Percentiles rank a stretch among this genome's conserved stretches.
Conservation (phyloP, 1,140 invertebrate species). For the Dreissena rostriformis region DNA sequence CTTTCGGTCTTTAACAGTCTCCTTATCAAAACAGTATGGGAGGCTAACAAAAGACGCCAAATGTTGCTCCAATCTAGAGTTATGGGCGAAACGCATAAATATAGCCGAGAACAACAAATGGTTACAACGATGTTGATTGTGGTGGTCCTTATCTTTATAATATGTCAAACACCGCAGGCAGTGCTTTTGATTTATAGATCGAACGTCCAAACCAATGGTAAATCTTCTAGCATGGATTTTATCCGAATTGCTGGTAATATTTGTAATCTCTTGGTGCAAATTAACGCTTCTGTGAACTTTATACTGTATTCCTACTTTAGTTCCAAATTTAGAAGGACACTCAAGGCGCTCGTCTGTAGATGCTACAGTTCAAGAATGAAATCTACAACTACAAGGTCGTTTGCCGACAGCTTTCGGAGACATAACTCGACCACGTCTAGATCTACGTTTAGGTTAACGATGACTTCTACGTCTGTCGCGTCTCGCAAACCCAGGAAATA, state of each 20-base stretch:
- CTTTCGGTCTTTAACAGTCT: slow-evolving; percentile 89
- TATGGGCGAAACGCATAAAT: slow-evolving; percentile 57
- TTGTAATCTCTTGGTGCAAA: slow-evolving; percentile 87
- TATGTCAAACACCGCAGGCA: slow-evolving; percentile 88
- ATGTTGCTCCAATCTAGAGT: slow-evolving; percentile 82
- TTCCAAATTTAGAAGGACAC: slow-evolving; percentile 89
- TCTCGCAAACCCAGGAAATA: no score
- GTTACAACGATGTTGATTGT: slow-evolving; percentile 90
- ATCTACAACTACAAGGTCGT: no score
- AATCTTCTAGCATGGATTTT: slow-evolving; percentile 66
- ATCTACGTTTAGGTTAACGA: no score
- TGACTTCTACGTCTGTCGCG: no score
- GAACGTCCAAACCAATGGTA: slow-evolving; percentile 56
- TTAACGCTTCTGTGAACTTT: slow-evolving; percentile 89
- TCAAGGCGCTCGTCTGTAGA: slow-evolving; percentile 85
- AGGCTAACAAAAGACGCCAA: slow-evolving; percentile 82
- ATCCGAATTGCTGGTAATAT: slow-evolving; percentile 86
- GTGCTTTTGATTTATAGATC: slow-evolving; percentile 71
- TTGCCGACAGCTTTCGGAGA: no score
- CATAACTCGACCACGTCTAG: no score
- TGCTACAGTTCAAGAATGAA: slow-evolving; percentile 6
- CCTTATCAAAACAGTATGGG: slow-evolving; percentile 86
- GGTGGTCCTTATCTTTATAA: slow-evolving; percentile 88
- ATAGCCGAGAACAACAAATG: slow-evolving; percentile 77
- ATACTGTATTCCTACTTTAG: slow-evolving; percentile 90